A percentile compares a stretch with the other conserved stretches of the same genome.
phyloP scores from a whole-genome alignment of 2,797 vertebrate genomes.

The Rhodeus uyekii region DNA sequence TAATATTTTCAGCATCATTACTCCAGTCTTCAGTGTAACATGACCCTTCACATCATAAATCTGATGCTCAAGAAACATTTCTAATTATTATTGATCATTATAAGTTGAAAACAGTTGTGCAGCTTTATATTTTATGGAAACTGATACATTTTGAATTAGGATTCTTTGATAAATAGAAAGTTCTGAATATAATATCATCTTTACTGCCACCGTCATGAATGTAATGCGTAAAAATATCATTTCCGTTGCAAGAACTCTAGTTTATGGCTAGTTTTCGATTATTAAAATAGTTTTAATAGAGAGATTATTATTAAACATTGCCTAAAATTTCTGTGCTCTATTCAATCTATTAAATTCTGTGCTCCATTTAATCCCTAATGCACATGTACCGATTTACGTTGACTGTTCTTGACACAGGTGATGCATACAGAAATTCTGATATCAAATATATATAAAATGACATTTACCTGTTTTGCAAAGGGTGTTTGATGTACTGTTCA shows the following conservation, averaged over 20 bases:
- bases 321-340: background rate
- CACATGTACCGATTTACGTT: background rate
- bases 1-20: background rate
- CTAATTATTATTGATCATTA: background rate
- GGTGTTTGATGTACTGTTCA: conserved; percentile 82
- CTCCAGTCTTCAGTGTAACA: background rate
- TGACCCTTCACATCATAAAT: background rate
- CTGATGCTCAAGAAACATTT: background rate
- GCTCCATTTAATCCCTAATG: background rate
- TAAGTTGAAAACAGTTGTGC: background rate
- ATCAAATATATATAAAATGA: background rate
- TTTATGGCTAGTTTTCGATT: background rate
- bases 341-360: background rate
- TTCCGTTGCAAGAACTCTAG: background rate
- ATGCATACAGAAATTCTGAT: background rate
- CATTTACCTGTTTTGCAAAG: conserved; percentile 82
- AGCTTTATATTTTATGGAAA: background rate
- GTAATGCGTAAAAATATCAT: background rate
- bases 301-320: background rate
- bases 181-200: background rate
- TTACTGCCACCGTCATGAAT: background rate
- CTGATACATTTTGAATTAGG: background rate
- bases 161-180: background rate
- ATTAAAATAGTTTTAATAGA: no score
- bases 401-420: background rate